Evolutionary conservation across 2,797 vertebrate genomes (phyloP).

Genomic region (Artibeus jamaicensis): DNA sequence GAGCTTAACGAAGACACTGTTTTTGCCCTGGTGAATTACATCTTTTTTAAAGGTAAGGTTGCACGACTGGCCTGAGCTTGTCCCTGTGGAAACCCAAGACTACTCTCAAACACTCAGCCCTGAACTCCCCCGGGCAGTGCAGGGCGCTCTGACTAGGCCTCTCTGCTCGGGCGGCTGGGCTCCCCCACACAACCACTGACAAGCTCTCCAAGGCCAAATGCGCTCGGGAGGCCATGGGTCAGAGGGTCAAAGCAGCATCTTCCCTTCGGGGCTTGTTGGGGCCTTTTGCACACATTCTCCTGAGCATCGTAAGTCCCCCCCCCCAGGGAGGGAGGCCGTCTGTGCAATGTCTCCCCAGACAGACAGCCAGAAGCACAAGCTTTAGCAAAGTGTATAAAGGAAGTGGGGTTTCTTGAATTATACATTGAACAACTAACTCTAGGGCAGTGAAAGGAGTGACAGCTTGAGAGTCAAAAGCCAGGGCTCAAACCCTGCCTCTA

Average conservation of each 20-base stretch:
- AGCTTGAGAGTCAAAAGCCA: neutral
- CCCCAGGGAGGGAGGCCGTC: neutral
- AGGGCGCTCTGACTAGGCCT: rapidly evolving
- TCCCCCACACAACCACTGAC: too few relatives aligned
- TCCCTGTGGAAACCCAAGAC: too few relatives aligned
- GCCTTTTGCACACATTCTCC: neutral
- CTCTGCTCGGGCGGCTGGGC: rapidly evolving
- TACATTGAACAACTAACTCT: too few relatives aligned
- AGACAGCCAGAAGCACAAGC: neutral
- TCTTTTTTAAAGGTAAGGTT: conserved; percentile 89
- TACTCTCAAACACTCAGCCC: neutral
- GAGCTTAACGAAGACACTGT: conserved; percentile 78
- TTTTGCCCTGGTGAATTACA: conserved; percentile 89
- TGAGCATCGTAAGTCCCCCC: too few relatives aligned
- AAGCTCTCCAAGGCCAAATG: too few relatives aligned
- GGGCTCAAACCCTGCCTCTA: neutral
- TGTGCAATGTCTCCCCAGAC: neutral
- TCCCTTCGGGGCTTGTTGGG: neutral
- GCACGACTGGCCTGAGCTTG: rapidly evolving
- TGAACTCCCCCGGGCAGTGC: neutral
- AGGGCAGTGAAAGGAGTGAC: neutral
- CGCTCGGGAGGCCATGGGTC: too few relatives aligned
- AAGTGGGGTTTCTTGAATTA: neutral
- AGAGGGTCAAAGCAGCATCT: neutral
- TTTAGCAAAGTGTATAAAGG: neutral